Conservation (phyloP, 2,888 invertebrate genomes). For the Orthonychiurus folsomi region DNA sequence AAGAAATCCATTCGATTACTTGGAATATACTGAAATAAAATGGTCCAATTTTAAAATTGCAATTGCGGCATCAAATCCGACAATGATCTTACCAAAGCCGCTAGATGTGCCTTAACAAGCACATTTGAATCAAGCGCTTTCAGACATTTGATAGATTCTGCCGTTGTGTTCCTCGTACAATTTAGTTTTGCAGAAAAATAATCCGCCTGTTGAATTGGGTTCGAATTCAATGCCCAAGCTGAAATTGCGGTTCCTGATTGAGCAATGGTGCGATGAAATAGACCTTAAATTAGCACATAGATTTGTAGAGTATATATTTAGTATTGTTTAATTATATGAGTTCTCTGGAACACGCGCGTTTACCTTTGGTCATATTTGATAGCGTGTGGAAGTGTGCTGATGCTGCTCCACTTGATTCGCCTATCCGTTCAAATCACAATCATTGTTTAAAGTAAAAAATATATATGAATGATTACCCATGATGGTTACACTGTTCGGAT, state of each 20-base stretch:
- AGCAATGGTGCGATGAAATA: background rate
- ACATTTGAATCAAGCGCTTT: background rate
- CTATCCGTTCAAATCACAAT: background rate
- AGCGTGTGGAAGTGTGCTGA: background rate
- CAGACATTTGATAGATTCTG: background rate
- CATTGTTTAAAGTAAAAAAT: too few species aligned
- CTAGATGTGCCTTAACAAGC: background rate
- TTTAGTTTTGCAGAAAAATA: background rate
- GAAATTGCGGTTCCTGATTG: background rate
- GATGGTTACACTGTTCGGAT: conserved; percentile 1
- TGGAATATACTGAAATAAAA: background rate
- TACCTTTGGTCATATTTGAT: background rate
- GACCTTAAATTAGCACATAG: background rate
- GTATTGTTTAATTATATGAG: too few species aligned
- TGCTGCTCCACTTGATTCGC: background rate
- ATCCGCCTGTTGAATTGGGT: background rate
- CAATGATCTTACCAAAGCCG: background rate
- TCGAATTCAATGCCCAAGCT: background rate
- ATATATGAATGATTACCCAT: background rate
- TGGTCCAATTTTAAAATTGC: background rate
- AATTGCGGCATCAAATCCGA: too few species aligned
- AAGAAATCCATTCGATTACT: background rate
- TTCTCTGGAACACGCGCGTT: too few species aligned
- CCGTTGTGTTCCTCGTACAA: background rate
- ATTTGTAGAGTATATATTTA: background rate